Conservation (phyloP, 2,888 invertebrate genomes). For the Seira sanloemensis region DNA sequence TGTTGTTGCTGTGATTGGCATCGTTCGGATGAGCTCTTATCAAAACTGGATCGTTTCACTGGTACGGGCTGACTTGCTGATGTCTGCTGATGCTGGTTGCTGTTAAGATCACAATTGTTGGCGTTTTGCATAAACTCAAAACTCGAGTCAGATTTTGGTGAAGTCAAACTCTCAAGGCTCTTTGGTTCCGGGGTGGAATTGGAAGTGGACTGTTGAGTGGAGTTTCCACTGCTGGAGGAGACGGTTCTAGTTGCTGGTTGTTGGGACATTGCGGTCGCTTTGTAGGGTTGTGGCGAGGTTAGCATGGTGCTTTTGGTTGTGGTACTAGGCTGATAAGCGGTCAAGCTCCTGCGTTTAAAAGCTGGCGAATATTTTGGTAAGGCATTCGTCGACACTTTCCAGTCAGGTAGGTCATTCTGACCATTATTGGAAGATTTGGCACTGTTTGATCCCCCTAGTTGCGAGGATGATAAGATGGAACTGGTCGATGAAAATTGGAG, state of each 20-base stretch:
- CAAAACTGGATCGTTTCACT: constrained; percentile 41
- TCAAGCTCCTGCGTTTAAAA: constrained; percentile 85
- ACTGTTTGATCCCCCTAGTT: constrained; percentile 30
- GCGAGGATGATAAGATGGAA: constrained; percentile 34
- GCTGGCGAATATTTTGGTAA: constrained; percentile 89
- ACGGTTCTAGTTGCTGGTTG: constrained; percentile 74
- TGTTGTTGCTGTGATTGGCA: constrained; percentile 52
- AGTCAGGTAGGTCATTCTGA: constrained; percentile 73
- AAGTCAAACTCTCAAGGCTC: constrained; percentile 80
- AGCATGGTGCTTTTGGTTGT: constrained; percentile 31
- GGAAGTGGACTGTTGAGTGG: constrained; percentile 31
- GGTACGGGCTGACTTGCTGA: constrained; percentile 31
- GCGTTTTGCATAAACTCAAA: constrained; percentile 76
- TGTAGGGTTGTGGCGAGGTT: constrained; percentile 58
- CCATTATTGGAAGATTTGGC: constrained; percentile 71
- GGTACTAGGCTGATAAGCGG: constrained; percentile 78
- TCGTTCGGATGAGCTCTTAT: constrained; percentile 42
- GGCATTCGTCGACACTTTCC: constrained; percentile 69
- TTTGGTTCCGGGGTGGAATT: constrained; percentile 76
- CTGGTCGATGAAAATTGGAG: constrained; percentile 30
- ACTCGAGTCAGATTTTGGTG: constrained; percentile 80
- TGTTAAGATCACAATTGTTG: background rate
- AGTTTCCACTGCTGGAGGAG: constrained; percentile 36
- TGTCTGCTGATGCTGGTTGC: background rate
- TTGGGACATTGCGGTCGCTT: constrained; percentile 45